phyloP scores from a whole-genome alignment of 2,888 invertebrate genomes.

The Merodon equestris region DNA sequence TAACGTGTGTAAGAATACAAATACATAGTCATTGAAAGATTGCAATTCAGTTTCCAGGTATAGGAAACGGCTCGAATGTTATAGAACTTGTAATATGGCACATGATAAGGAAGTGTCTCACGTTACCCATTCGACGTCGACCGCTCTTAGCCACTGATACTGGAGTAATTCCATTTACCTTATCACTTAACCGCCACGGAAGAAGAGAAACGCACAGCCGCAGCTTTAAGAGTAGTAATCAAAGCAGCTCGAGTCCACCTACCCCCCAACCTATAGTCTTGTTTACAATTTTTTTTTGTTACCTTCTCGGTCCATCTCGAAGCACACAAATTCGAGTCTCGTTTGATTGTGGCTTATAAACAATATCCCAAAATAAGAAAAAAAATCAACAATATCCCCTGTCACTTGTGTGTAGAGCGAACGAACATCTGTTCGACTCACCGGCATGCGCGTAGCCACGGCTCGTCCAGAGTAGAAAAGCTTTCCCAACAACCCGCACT shows the following conservation, averaged over 20 bases:
- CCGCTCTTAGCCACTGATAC: too few relatives aligned
- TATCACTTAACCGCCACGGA: too few relatives aligned
- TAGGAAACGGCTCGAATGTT: too few relatives aligned
- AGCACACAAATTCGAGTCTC: slow-evolving; percentile 57
- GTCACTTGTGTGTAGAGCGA: neutral
- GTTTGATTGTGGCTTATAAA: slow-evolving; percentile 12
- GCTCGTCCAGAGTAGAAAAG: slow-evolving; percentile 31
- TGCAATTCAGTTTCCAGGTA: too few relatives aligned
- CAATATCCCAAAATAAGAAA: too few relatives aligned
- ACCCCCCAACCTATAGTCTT: slow-evolving; percentile 45
- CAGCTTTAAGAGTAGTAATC: neutral
- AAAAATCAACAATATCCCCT: slow-evolving; percentile 5
- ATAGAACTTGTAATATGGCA: too few relatives aligned
- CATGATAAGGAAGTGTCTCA: too few relatives aligned
- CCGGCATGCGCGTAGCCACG: slow-evolving; percentile 29
- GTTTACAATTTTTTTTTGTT: slow-evolving; percentile 60
- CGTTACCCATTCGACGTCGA: too few relatives aligned
- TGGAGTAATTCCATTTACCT: too few relatives aligned
- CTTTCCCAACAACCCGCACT: slow-evolving; percentile 19
- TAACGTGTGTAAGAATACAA: too few relatives aligned
- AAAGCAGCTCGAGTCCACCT: neutral
- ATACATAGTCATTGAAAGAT: too few relatives aligned
- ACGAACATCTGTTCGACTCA: slow-evolving; percentile 49
- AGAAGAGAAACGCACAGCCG: too few relatives aligned
- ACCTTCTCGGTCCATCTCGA: slow-evolving; percentile 1